Evolutionary conservation across 2,797 vertebrate genomes (phyloP), one percentile per base, ranked within the genome.

Genomic region (Enteromius radiatus): DNA sequence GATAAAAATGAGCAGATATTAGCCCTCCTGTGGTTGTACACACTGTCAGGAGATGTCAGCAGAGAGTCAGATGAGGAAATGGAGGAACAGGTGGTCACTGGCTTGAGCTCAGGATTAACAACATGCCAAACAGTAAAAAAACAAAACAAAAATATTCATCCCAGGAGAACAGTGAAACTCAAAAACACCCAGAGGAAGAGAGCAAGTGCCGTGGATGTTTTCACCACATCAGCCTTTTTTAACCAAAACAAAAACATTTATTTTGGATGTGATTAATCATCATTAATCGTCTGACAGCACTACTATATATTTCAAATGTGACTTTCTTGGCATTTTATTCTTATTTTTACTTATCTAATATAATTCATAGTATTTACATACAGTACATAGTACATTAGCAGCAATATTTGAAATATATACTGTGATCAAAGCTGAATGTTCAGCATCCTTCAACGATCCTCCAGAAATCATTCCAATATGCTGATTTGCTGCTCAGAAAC

Each of bases 11-110:
- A 59, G 0, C 54, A 26, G 0, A 59, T 12, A 59, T 56, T n/a
- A 33, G 17, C 26, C 4, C 17, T 5, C 26, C 5, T 47, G 15
- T 21, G 31, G 78, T 68, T 81, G 38, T 68, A 21, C 19, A 33
- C 65, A 61, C 69, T 80, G 67, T 87, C 92, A 91, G 81, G 86
- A 89, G 91, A 80, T 33, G 26, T 85, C 86, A 91, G 88, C 78
- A 90, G 82, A 88, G 86, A 88, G 85, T 87, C 78, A 63, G 15
- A 56, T 76, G 33, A n/a, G 63, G 33, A 87, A 88, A 88, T 76
- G 8, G 52, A 74, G 84, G 87, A 91, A 89, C 91, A 91, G 90
- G 90, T 92, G 92, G 90, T 83, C 86, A 84, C 76, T 83, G 84
- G 84, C 65, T 89, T 71, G 67, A 80, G 54, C 63, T 79, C 49